Base-by-base conservation (phyloP, 2,797 vertebrate species). In the Vultur gryphus region DNA sequence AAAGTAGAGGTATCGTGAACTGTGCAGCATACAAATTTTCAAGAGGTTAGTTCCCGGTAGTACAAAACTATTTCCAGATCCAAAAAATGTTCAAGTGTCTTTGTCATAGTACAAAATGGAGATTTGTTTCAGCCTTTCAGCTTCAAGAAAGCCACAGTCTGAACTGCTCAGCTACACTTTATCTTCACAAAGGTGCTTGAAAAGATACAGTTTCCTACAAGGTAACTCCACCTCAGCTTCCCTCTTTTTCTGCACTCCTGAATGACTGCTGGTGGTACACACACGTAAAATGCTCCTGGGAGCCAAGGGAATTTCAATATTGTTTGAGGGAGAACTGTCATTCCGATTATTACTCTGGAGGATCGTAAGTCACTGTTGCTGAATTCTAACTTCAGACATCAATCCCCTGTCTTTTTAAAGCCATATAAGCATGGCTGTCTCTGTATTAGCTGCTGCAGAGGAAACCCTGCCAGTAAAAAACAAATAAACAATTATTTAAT, bases 1-100 rank as follows among this genome's bases (percentile, higher is more conserved):
- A 86, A 94, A 87, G 59, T 39, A 92, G 64, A 95, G 29, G n/a
- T 93, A 86, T 76, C 71, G 65, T 87, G 94, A 96, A 84, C 89
- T 93, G 81, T 84, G 48, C 46, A 78, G 65, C 73, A 92, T 20
- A 93, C 14, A 78, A 73, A 79, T 75, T 86, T 96, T 75, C 70
- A 82, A 79, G 76, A 95, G 84, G 85, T 93, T 92, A 90, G 92
- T 28, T 93, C 89, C 82, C 48, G 4, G 61, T 49, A 95, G 67
- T 48, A 85, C 10, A 61, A 86, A 96, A 67, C 49, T 69, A 67
- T 49, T 93, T 82, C 44, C 71, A 89, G 54, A 64, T 94, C 67
- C 86, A 94, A 85, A 95, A 91, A 78, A 21, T 16, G 35, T 57
- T 83, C 41, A 59, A 52, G 75, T 57, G 25, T 66, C 80, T 90